These are phyloP conservation scores for Scaptomyza reducta DNA, from an alignment of 2,888 invertebrate species.

Conservation along the genomic window DNA sequence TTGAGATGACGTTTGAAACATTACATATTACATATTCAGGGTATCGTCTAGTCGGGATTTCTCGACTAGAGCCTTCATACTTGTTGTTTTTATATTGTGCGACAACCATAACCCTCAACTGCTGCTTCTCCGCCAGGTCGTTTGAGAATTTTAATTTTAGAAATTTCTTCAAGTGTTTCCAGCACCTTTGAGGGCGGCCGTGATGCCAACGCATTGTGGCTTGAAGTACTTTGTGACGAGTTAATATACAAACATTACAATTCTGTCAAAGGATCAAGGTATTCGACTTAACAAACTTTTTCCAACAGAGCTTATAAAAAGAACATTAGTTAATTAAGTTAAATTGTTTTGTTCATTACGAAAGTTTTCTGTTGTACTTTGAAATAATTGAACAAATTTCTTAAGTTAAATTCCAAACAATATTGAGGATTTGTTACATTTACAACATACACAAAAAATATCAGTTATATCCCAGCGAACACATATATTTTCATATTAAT, in stretches of 20 bases:
- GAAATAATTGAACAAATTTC: background rate
- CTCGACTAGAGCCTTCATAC: too few relatives aligned
- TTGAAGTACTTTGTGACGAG: slow-evolving; percentile 58
- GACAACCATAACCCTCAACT: background rate
- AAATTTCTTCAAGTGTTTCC: slow-evolving; percentile 33
- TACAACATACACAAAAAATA: background rate
- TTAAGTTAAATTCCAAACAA: background rate
- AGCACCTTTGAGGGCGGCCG: background rate
- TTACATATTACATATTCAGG: too few relatives aligned
- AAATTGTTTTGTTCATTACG: background rate
- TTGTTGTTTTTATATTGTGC: background rate
- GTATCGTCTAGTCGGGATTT: too few relatives aligned
- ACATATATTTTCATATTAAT: slow-evolving; percentile 1
- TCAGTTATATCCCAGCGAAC: background rate
- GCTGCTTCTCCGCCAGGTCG: background rate
- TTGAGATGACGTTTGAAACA: too few relatives aligned
- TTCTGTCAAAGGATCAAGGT: slow-evolving; percentile 22
- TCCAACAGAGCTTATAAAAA: background rate
- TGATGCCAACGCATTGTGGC: slow-evolving; percentile 5
- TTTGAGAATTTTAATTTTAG: slow-evolving; percentile 47
- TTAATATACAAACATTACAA: slow-evolving; percentile 60
- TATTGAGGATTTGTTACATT: too few relatives aligned
- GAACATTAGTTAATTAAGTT: slow-evolving; percentile 24
- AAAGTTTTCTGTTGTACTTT: background rate
- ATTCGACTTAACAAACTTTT: slow-evolving; percentile 8